Conservation (phyloP, 2,888 invertebrate genomes). For the Melanostoma scalare region DNA sequence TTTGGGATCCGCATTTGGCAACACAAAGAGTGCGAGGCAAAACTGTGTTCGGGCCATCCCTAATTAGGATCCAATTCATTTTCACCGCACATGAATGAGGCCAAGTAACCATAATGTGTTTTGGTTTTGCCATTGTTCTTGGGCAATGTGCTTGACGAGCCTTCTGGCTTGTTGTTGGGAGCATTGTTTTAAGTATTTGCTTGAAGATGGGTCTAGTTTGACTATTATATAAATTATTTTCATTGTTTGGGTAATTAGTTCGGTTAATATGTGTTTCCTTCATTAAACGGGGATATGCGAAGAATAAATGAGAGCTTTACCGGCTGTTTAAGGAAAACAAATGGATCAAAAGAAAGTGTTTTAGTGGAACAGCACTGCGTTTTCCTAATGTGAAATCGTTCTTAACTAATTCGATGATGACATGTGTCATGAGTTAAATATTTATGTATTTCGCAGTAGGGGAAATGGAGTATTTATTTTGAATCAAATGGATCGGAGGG, state of each 20-base stretch:
- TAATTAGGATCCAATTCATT: constrained; percentile 73
- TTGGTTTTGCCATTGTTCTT: constrained; percentile 63
- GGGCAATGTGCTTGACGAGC: constrained; percentile 58
- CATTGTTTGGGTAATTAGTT: constrained; percentile 66
- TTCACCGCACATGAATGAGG: constrained; percentile 70
- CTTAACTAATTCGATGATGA: no score
- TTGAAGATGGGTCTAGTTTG: constrained; percentile 28
- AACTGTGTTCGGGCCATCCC: constrained; percentile 65
- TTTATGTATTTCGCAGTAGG: no score
- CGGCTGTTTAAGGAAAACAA: constrained; percentile 27
- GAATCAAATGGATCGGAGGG: no score
- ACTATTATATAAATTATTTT: constrained; percentile 67
- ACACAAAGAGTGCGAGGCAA: constrained; percentile 22
- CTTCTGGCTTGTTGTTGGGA: constrained; percentile 16
- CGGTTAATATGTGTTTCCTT: constrained; percentile 67
- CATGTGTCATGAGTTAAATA: no score
- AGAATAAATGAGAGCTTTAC: constrained; percentile 37
- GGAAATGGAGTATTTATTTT: no score
- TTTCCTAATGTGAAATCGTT: no score
- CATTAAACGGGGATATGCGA: constrained; percentile 32
- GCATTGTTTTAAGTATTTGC: constrained; percentile 32
- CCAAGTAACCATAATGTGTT: constrained; percentile 70
- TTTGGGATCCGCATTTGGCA: constrained; percentile 8
- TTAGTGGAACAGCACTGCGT: no score
- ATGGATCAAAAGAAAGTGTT: neutral